A percentile compares a stretch with the other conserved stretches of the same genome.
phyloP scores from a whole-genome alignment of 1,140 invertebrate genomes.

The Zaprionus taronus region DNA sequence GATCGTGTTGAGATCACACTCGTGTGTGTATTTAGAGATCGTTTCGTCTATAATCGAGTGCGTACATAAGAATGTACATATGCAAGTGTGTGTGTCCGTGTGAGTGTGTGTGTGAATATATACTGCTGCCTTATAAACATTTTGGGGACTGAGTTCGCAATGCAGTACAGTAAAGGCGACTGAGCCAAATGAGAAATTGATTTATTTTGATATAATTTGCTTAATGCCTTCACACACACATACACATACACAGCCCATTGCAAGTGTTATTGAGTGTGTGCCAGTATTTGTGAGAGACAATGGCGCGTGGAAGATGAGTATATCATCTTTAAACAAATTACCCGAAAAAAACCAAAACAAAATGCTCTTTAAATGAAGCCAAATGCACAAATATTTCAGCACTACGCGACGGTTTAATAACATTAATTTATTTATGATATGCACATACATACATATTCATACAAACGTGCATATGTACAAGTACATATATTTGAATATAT shows the following conservation, averaged over 20 bases:
- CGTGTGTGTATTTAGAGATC: constrained; percentile 45
- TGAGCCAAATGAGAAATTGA: constrained; percentile 54
- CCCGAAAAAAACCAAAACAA: not conserved
- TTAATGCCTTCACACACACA: constrained; percentile 26
- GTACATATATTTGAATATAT: too few relatives aligned
- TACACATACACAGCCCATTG: constrained; percentile 4
- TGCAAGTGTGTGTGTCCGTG: not conserved
- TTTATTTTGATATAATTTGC: constrained; percentile 65
- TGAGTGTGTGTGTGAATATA: constrained; percentile 2
- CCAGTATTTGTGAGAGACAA: not conserved
- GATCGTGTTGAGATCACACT: constrained; percentile 59
- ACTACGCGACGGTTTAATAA: too few relatives aligned
- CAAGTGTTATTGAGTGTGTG: constrained; percentile 15
- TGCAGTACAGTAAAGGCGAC: constrained; percentile 20
- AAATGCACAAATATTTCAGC: not conserved
- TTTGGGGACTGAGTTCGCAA: constrained; percentile 3
- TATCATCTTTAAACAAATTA: constrained; percentile 1
- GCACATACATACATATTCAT: too few relatives aligned
- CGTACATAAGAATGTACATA: constrained; percentile 4
- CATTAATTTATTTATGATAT: too few relatives aligned
- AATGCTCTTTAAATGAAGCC: not conserved
- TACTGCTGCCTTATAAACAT: constrained; percentile 20
- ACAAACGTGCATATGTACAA: too few relatives aligned
- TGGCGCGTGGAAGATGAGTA: not conserved
- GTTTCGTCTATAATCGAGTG: constrained; percentile 51